Conservation (phyloP, 1,140 invertebrate species). For the Anastrepha obliqua region DNA sequence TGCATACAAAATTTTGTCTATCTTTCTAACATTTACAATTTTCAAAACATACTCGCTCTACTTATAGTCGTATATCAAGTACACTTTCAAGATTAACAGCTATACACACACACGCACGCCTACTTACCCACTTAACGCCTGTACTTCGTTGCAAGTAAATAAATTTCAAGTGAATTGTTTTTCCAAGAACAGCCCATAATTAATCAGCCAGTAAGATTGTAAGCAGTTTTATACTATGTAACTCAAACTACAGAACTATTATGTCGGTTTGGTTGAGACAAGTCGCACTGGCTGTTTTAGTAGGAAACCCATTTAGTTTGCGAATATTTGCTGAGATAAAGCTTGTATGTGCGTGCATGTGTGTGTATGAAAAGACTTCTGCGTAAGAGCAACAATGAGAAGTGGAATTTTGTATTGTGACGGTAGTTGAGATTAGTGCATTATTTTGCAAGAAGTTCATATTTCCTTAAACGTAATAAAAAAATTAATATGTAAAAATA, state of each 20-base stretch:
- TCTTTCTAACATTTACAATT: constrained; percentile 41
- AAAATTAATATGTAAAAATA: not conserved
- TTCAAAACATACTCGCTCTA: constrained; percentile 10
- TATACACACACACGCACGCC: not conserved
- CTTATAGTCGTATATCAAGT: constrained; percentile 2
- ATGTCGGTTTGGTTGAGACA: no score
- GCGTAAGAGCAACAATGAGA: not conserved
- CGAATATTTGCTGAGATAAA: not conserved
- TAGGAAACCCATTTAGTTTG: no score
- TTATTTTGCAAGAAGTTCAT: constrained; percentile 19
- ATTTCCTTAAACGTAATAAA: not conserved
- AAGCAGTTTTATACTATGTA: not conserved
- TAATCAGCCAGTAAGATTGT: not conserved
- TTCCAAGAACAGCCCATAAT: not conserved
- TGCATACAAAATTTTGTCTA: not conserved
- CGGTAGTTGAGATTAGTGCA: not conserved
- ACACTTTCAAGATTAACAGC: constrained; percentile 54
- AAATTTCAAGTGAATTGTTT: not conserved
- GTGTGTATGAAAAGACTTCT: no score
- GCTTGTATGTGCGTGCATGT: not conserved
- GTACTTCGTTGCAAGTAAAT: no score
- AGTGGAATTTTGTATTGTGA: not conserved
- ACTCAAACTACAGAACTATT: not conserved
- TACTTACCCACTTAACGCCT: not conserved
- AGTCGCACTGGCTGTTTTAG: no score